A percentile compares a stretch with the other conserved stretches of the same genome.
phyloP scores from a whole-genome alignment of 2,797 vertebrate species.

The Notoglanidium macrostoma region DNA sequence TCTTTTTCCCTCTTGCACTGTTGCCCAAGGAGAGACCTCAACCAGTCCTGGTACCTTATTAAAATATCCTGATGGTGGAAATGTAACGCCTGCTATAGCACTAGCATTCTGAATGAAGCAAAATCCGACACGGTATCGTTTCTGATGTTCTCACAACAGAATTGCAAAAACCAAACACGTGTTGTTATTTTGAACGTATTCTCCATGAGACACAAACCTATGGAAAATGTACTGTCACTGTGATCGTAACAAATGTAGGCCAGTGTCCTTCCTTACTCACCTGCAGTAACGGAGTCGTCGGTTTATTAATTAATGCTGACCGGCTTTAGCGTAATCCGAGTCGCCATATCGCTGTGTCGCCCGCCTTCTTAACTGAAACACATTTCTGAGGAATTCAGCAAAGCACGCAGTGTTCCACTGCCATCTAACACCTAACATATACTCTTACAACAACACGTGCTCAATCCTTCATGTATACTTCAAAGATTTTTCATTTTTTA shows the following conservation, averaged over 20 bases:
- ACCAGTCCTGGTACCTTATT: neutral
- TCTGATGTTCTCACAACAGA: neutral
- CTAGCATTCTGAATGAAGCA: neutral
- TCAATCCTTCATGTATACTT: neutral
- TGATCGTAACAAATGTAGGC: neutral
- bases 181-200: neutral
- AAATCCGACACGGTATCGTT: neutral
- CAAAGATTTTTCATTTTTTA: neutral
- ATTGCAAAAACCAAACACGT: neutral
- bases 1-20: neutral
- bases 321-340: slow-evolving; percentile 50
- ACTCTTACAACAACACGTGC: neutral
- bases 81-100: neutral
- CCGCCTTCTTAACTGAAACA: slow-evolving; percentile 9
- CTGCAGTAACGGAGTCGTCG: slow-evolving; percentile 49
- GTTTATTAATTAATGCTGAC: slow-evolving; percentile 67
- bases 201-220: neutral
- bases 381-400: neutral
- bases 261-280: slow-evolving; percentile 4
- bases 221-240: neutral
- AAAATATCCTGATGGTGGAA: neutral
- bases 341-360: slow-evolving; percentile 56
- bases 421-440: neutral
- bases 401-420: neutral
- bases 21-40: neutral